Percentiles rank a stretch among this genome's conserved stretches.
Evolutionary conservation across 2,888 invertebrate species (phyloP).

Genomic region (Cloeon dipterum): DNA sequence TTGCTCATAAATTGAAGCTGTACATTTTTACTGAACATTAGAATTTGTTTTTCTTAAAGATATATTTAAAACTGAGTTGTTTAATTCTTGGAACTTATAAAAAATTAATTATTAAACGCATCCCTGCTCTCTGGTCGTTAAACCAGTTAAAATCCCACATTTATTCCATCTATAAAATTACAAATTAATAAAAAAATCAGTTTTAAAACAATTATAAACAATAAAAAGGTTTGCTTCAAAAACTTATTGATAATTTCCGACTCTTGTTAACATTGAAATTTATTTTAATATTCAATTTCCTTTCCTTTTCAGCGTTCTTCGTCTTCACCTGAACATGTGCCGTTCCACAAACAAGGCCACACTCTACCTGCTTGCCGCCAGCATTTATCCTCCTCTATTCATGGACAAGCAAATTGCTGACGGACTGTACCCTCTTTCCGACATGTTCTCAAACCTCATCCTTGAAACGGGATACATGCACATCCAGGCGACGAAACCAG

Average conservation of each 20-base stretch:
- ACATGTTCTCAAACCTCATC: constrained; percentile 12
- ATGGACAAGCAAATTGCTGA: constrained; percentile 11
- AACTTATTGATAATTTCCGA: too few relatives aligned
- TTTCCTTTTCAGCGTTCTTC: constrained; percentile 20
- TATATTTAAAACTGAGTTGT: neutral
- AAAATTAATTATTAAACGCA: too few relatives aligned
- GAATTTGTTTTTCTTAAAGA: neutral
- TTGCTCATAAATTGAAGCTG: neutral
- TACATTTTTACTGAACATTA: too few relatives aligned
- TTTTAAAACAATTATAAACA: too few relatives aligned
- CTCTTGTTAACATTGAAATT: too few relatives aligned
- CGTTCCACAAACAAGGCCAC: constrained; percentile 12
- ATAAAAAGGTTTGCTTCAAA: too few relatives aligned
- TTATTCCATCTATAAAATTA: too few relatives aligned
- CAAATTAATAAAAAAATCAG: too few relatives aligned
- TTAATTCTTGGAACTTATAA: too few relatives aligned
- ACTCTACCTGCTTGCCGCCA: constrained; percentile 9
- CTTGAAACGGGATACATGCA: constrained; percentile 24
- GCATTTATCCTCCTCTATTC: constrained; percentile 12
- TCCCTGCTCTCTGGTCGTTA: too few relatives aligned
- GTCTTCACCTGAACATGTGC: constrained; percentile 42
- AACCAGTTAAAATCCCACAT: too few relatives aligned
- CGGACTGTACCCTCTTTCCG: constrained; percentile 12
- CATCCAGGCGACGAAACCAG: constrained; percentile 26
- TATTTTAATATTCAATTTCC: too few relatives aligned